Conservation (phyloP, 2,113 vertebrate genomes). For the Podarcis cretensis region DNA sequence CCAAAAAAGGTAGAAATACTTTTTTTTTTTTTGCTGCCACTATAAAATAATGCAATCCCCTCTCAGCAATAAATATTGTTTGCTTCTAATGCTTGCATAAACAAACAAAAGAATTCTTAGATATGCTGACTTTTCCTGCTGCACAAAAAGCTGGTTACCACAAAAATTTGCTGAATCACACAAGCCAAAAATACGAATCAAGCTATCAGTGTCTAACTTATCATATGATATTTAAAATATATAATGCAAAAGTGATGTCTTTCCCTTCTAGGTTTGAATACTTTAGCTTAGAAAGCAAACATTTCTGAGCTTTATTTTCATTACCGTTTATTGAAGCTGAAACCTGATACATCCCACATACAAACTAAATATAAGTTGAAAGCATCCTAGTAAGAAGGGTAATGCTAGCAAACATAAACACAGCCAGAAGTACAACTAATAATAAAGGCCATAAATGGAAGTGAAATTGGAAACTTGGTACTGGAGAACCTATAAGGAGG, state of each 20-base stretch:
- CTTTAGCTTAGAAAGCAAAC: neutral
- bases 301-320: neutral
- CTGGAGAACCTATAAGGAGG: neutral
- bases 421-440: neutral
- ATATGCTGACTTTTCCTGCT: neutral
- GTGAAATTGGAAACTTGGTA: neutral
- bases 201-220: neutral
- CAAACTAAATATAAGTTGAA: constrained; percentile 5
- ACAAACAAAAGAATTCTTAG: neutral
- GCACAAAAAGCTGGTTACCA: neutral
- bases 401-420: neutral
- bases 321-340: neutral
- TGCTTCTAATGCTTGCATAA: neutral
- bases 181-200: neutral
- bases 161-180: neutral
- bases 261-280: neutral
- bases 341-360: neutral
- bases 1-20: neutral
- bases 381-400: neutral
- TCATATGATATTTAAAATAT: neutral
- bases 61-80: neutral
- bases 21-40: neutral
- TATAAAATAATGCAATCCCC: neutral
- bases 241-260: neutral
- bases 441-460: neutral